Percentiles rank a stretch among this genome's conserved stretches.
Evolutionary conservation across 2,113 vertebrate genomes (phyloP).

Genomic region (Lepidothrix coronata): DNA sequence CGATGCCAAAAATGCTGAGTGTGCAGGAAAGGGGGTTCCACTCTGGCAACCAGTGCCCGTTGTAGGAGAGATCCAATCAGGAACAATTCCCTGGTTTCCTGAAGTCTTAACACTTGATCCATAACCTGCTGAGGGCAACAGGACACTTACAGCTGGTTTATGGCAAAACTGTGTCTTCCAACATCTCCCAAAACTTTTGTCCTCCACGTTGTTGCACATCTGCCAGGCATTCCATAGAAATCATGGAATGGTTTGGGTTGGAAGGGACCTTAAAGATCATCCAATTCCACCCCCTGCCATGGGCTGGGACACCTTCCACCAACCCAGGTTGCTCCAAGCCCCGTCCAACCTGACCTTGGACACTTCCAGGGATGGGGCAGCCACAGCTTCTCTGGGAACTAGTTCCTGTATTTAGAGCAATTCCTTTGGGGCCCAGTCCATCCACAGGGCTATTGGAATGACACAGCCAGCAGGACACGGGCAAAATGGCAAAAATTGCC

Average conservation of each 20-base stretch:
- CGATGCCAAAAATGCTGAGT: rapidly evolving
- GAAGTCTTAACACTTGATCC: neutral
- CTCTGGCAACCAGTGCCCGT: rapidly evolving
- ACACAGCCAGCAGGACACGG: neutral
- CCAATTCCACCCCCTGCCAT: too few species aligned
- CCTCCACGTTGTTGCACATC: neutral
- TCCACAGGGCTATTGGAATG: neutral
- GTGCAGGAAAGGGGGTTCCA: neutral
- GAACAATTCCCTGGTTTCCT: neutral
- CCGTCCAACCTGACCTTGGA: rapidly evolving
- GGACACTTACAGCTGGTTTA: neutral
- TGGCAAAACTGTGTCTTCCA: rapidly evolving
- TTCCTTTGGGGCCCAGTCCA: neutral
- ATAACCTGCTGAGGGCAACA: neutral
- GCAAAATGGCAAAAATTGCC: neutral
- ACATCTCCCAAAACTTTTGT: neutral
- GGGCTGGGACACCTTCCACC: neutral
- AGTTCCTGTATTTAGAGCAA: neutral
- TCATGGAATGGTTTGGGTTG: neutral
- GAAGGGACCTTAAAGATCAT: neutral
- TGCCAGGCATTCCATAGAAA: neutral
- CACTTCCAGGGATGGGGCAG: neutral
- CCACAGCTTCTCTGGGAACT: neutral
- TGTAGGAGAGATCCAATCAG: rapidly evolving
- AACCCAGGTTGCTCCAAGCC: neutral